These are phyloP conservation scores for Apogon talboti DNA, from an alignment of 2,797 vertebrate genomes.

Conservation along the genomic window DNA sequence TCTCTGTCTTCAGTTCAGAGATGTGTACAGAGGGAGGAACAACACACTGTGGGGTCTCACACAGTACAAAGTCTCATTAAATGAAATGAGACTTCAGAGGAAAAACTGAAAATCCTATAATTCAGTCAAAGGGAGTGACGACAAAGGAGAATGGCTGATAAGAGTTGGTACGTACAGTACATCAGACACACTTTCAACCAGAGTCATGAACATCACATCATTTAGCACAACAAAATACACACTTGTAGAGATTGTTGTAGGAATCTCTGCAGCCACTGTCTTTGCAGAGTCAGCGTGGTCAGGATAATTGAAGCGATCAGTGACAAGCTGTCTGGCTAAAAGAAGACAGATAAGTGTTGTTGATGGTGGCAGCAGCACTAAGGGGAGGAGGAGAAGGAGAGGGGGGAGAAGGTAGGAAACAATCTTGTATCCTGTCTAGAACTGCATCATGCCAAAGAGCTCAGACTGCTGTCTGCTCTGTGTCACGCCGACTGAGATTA, in stretches of 20 bases:
- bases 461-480: slow-evolving; percentile 46
- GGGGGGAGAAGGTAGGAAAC: slow-evolving; percentile 33
- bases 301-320: slow-evolving; percentile 59
- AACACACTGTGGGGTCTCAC: slow-evolving; percentile 57
- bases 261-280: slow-evolving; percentile 39
- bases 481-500: slow-evolving; percentile 45
- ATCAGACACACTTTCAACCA: slow-evolving; percentile 34
- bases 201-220: slow-evolving; percentile 21
- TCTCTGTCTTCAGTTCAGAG: slow-evolving; percentile 49
- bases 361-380: slow-evolving; percentile 30
- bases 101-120: slow-evolving; percentile 49
- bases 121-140: slow-evolving; percentile 52
- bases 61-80: slow-evolving; percentile 60
- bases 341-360: slow-evolving; percentile 52
- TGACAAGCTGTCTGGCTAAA: slow-evolving; percentile 46
- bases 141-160: slow-evolving; percentile 47
- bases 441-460: slow-evolving; percentile 38
- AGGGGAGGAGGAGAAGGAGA: slow-evolving; percentile 12
- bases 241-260: slow-evolving; percentile 3
- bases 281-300: slow-evolving; percentile 41
- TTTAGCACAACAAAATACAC: slow-evolving; percentile 7
- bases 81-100: slow-evolving; percentile 56
- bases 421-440: slow-evolving; percentile 39
- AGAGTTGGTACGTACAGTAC: slow-evolving; percentile 19
- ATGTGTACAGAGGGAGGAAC: slow-evolving; percentile 62